Base-by-base conservation (phyloP, 2,888 invertebrate genomes). In the Hydraecia micacea region DNA sequence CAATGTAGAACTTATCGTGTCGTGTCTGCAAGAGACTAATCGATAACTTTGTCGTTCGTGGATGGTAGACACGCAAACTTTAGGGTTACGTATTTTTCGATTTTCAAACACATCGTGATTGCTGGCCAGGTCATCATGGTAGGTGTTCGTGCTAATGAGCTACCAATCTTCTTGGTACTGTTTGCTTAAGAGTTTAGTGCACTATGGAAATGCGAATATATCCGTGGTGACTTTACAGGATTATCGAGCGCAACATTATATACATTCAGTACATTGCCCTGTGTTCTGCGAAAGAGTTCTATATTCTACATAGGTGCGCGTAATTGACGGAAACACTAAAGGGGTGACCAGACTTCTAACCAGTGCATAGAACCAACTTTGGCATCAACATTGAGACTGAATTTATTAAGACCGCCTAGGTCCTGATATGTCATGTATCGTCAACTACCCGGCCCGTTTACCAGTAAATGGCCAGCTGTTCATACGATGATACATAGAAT, bases 211-310 rank as follows among this genome's bases (percentile, higher is more conserved):
- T 42, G n/a, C n/a, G 42, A 63, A 42, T 46, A 58, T 70, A 62
- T 9, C 73, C 0, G 46, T 49, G 39, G 69, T 70, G 72, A 75
- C 70, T 46, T 69, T 73, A 85, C 36, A 73, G 75, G 73, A 86
- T 86, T 85, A 86, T 73, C 73, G 84, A 79, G 46, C 78, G 68
- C 65, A 21, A 72, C 77, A 70, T 75, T 63, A 72, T 74, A 70
- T 66, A 68, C 81, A 79, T 81, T 84, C 80, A 89, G 90, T 86
- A 66, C 79, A 55, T 80, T 86, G 86, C 75, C 83, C 86, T 76
- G 78, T 77, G 84, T 87, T 85, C 79, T 81, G 84, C 63, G 70
- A 75, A 84, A 79, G 15, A 66, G 72, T 75, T 75, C 6, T 75
- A 75, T 66, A 68, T 81, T 75, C 63, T 55, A 65, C 69, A 69